phyloP scores from a whole-genome alignment of 2,797 vertebrate species.

The Pelobates cultripes region DNA sequence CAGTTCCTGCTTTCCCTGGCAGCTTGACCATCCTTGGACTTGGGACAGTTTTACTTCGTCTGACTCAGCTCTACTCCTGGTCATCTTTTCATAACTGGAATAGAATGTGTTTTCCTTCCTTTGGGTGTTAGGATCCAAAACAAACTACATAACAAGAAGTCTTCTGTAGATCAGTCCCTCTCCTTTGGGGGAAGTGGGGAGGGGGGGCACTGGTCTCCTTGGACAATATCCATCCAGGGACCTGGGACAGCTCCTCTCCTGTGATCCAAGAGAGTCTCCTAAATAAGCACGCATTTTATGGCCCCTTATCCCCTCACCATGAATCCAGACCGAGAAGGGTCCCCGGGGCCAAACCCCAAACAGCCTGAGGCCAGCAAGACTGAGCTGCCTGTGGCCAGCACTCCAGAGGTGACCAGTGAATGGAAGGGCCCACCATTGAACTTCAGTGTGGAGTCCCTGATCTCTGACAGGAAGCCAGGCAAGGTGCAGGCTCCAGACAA shows the following conservation, averaged over 20 bases:
- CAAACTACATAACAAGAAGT: too few species aligned
- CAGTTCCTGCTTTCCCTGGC: neutral
- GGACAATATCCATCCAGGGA: neutral
- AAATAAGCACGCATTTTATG: constrained; percentile 69
- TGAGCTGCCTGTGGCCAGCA: constrained; percentile 51
- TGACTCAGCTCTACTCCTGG: neutral
- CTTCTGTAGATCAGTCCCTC: neutral
- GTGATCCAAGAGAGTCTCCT: neutral
- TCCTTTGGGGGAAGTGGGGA: neutral
- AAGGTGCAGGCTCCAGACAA: constrained; percentile 63
- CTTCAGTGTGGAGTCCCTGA: constrained; percentile 82
- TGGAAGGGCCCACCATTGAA: constrained; percentile 74
- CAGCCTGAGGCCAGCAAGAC: constrained; percentile 60
- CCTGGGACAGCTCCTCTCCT: neutral
- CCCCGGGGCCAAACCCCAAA: constrained; percentile 66
- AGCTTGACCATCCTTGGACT: neutral
- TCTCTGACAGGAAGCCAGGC: constrained; percentile 69
- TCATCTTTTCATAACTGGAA: neutral
- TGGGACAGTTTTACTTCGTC: neutral
- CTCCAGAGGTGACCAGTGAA: constrained; percentile 34
- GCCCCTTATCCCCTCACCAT: constrained; percentile 79
- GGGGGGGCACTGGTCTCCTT: neutral
- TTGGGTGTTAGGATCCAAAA: too few species aligned
- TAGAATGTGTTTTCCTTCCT: too few species aligned
- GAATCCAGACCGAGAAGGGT: constrained; percentile 79